These are phyloP conservation scores for Cephus pygmeus DNA, from an alignment of 2,888 invertebrate genomes.

Conservation along the genomic window DNA sequence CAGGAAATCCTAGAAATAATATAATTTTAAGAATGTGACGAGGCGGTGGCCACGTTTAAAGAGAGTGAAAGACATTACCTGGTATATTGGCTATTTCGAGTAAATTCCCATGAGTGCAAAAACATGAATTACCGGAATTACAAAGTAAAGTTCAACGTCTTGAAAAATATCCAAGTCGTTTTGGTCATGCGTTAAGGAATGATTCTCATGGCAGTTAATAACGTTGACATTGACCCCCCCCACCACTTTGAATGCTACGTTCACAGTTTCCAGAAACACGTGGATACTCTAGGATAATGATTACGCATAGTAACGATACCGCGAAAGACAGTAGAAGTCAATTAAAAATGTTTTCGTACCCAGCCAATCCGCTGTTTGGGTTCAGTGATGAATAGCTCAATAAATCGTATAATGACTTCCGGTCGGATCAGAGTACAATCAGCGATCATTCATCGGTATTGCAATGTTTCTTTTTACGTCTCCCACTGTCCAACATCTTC, in stretches of 20 bases:
- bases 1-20: neutral
- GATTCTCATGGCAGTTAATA: neutral
- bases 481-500: neutral
- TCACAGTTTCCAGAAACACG: neutral
- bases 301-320: neutral
- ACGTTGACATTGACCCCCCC: neutral
- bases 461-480: neutral
- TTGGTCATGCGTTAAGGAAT: neutral
- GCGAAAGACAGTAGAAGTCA: neutral
- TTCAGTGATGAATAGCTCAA: slow-evolving; percentile 8
- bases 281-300: neutral
- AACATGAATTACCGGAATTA: neutral
- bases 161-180: neutral
- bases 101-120: neutral
- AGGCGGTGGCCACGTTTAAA: neutral
- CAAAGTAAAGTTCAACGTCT: neutral
- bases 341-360: neutral
- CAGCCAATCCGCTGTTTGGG: neutral
- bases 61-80: neutral
- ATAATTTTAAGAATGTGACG: neutral
- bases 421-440: slow-evolving; percentile 1
- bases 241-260: neutral
- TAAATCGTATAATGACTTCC: slow-evolving; percentile 13
- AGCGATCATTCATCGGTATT: neutral
- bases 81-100: neutral